A percentile compares a stretch with the other conserved stretches of the same genome.
These are phyloP conservation scores for Dolichotis patagonum DNA, from an alignment of 2,113 vertebrate genomes.

Conservation along the genomic window DNA sequence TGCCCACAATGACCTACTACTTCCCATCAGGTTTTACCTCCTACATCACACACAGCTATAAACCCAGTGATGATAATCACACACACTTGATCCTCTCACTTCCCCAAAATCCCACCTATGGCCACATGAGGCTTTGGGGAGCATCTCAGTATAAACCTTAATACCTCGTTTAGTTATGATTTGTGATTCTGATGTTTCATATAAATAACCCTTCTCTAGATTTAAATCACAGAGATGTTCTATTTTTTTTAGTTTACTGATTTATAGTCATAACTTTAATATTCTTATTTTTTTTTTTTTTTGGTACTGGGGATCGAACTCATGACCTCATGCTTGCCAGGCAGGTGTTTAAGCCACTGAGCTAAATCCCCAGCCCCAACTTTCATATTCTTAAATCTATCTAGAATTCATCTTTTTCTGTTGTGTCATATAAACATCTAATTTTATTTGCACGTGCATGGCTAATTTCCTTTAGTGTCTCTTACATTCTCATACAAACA, in stretches of 20 bases:
- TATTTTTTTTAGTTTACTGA: not conserved
- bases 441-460: not conserved
- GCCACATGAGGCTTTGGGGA: not conserved
- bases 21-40: not conserved
- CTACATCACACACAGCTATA: not conserved
- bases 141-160: not conserved
- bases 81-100: not conserved
- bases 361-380: too few species aligned
- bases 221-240: not conserved
- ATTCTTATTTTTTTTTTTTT: too few species aligned
- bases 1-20: not conserved
- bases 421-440: not conserved
- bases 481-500: not conserved
- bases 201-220: not conserved
- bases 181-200: conserved; percentile 22
- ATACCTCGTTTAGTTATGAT: not conserved
- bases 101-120: not conserved
- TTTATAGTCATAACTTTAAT: not conserved
- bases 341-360: too few species aligned
- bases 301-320: too few species aligned
- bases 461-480: not conserved
- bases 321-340: too few species aligned
- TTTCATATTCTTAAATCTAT: not conserved
- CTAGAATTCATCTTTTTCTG: not conserved
- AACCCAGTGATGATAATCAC: not conserved